Evolutionary conservation across 2,888 invertebrate species (phyloP), one percentile per base, ranked within the genome.

Genomic region (Catonia carolina): DNA sequence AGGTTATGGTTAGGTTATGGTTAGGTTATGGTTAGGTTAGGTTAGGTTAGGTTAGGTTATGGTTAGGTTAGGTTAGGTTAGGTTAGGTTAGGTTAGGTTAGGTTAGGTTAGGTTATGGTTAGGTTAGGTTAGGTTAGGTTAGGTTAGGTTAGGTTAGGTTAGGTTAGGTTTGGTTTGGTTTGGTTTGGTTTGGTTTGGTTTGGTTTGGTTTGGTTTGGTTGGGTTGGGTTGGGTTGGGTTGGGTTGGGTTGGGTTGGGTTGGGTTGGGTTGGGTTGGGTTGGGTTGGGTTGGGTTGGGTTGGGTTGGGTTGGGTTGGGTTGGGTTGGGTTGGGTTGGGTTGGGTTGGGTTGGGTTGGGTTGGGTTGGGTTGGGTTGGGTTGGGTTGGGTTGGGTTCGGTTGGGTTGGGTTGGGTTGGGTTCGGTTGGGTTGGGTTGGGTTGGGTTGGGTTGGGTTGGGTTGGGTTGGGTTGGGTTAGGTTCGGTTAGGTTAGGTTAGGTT

Each of bases 51-150:
- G n/a, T n/a, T n/a, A n/a, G n/a, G n/a, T n/a, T n/a, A n/a, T n/a
- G n/a, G n/a, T n/a, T n/a, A n/a, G n/a, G n/a, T n/a, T n/a, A 58
- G 56, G 45, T 53, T 62, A 63, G 60, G 53, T 62, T 59, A 63
- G 56, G 51, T 35, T 35, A 17, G 59, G 61, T 55, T 60, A 53
- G 42, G 62, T 53, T 62, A 53, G 31, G 59, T 55, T 63, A 60
- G 36, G n/a, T n/a, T n/a, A n/a, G n/a, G n/a, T n/a, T n/a, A n/a
- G n/a, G n/a, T n/a, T n/a, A n/a, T n/a, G n/a, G 61, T 59, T 60
- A 53, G 27, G 62, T 59, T 60, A 53, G 36, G 59, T 35, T 33
- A 17, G n/a, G n/a, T n/a, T n/a, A n/a, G n/a, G n/a, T n/a, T n/a
- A n/a, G n/a, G n/a, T 15, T 15, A 36, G 36, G 37, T 51, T 35